Evolutionary conservation across 2,888 invertebrate species (phyloP), one percentile per base, ranked within the genome.

Genomic region (Orchesella flavescens): DNA sequence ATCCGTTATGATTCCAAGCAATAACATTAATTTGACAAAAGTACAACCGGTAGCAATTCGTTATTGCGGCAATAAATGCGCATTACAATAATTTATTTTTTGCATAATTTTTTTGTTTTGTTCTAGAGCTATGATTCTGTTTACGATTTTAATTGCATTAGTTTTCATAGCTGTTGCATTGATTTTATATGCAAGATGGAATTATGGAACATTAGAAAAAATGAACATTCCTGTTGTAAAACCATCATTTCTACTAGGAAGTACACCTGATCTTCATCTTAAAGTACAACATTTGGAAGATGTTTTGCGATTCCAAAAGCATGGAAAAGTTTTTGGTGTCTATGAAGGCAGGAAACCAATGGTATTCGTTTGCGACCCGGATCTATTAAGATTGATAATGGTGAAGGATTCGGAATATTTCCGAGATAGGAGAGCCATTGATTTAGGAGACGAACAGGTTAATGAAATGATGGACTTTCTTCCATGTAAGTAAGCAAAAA

Each of bases 381-480:
- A 86, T 12, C 23, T 86, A 1, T 68, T 86, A 21, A 63, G 85
- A 4, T 68, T 77, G 0, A 82, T 86, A 15, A 65, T 86, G 13
- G 82, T 83, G 5, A 86, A 86, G 49, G 85, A 86, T 19, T 65
- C 77, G 23, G 86, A 85, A n/a, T 75, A 86, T 49, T 86, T 86
- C 49, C 63, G 72, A n/a, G 69, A 86, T 17, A 81, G 77, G 43
- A 46, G 84, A 57, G 65, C 66, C 0, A 12, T 82, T n/a, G 86
- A 86, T 57, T 75, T 77, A 10, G 85, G 86, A 4, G 78, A 85
- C n/a, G 72, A 63, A 0, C 66, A 81, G n/a, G 61, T 83, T 4
- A 84, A 83, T 79, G 85, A 86, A 59, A 81, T 86, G 84, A 81
- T 86, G 84, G 86, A 86, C 46, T 55, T 84, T 43, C 66, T 85